Conservation (phyloP, 1,140 invertebrate genomes). For the Lithobius niger region DNA sequence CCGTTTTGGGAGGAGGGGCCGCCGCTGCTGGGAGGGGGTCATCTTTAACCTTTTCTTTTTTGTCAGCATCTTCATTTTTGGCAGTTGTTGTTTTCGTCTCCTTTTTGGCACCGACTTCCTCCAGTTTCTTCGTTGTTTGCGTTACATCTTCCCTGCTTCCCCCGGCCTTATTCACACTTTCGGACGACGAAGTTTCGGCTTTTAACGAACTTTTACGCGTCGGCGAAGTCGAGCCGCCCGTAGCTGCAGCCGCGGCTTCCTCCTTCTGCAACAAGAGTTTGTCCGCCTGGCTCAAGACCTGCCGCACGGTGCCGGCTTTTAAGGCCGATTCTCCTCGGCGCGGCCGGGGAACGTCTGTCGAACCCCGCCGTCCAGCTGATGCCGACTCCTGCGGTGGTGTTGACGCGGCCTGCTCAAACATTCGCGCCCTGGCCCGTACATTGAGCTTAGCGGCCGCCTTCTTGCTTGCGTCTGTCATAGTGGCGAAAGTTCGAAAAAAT, state of each 20-base stretch:
- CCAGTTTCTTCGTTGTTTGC: background rate
- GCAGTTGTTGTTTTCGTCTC: background rate
- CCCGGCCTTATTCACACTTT: background rate
- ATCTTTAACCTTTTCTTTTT: background rate
- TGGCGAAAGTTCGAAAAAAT: no score
- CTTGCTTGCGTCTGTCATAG: no score
- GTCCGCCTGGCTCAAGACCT: background rate
- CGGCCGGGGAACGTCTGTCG: background rate
- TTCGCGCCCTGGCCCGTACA: slow-evolving; percentile 5
- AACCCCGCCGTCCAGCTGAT: background rate
- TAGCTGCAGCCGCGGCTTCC: background rate
- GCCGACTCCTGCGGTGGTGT: background rate
- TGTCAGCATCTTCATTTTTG: background rate
- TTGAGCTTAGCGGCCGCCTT: no score
- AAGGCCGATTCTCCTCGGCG: background rate
- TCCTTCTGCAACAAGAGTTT: no score
- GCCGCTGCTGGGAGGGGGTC: background rate
- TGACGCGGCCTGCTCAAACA: slow-evolving; percentile 4
- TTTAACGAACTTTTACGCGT: background rate
- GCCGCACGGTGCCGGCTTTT: background rate
- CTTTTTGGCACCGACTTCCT: background rate
- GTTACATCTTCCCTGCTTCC: background rate
- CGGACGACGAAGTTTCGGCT: background rate
- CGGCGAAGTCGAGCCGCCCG: background rate
- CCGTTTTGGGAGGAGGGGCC: background rate